Evolutionary conservation across 2,797 vertebrate genomes (phyloP).

Genomic region (Crocidura indochinensis): DNA sequence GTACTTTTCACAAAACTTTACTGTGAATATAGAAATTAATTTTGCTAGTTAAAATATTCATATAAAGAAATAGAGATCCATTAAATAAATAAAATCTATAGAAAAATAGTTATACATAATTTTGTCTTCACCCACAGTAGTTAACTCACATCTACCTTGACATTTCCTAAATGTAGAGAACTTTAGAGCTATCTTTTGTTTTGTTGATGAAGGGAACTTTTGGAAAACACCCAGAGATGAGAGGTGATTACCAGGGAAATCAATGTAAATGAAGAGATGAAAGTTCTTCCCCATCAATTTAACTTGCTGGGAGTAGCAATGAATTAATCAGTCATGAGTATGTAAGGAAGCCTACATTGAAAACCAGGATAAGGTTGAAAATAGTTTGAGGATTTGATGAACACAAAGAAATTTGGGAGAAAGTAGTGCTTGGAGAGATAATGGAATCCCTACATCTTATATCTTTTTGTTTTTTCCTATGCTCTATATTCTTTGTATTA

Average conservation of each 20-base stretch:
- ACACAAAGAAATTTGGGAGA: not conserved
- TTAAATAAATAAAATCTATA: slow-evolving; percentile 37
- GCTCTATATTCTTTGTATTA: not conserved
- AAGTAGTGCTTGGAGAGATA: not conserved
- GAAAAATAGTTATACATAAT: not conserved
- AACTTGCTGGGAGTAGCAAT: not conserved
- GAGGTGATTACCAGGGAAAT: not conserved
- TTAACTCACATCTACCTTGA: not conserved
- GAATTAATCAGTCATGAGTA: not conserved
- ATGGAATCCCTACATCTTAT: not conserved
- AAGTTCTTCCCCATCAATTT: not conserved
- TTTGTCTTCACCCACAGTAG: not conserved
- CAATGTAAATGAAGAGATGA: not conserved
- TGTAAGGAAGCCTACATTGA: not conserved
- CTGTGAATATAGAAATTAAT: slow-evolving; percentile 39
- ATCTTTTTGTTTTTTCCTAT: not conserved
- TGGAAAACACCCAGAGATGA: not conserved
- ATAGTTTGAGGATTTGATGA: not conserved
- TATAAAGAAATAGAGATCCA: not conserved
- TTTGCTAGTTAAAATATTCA: slow-evolving; percentile 21
- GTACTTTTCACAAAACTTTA: not conserved
- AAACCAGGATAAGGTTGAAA: not conserved
- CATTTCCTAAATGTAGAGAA: not conserved
- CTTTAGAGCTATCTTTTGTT: not conserved
- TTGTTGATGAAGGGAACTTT: not conserved